These are phyloP conservation scores for Stomatorhinus walkeri DNA, from an alignment of 2,797 vertebrate genomes.

Conservation along the genomic window DNA sequence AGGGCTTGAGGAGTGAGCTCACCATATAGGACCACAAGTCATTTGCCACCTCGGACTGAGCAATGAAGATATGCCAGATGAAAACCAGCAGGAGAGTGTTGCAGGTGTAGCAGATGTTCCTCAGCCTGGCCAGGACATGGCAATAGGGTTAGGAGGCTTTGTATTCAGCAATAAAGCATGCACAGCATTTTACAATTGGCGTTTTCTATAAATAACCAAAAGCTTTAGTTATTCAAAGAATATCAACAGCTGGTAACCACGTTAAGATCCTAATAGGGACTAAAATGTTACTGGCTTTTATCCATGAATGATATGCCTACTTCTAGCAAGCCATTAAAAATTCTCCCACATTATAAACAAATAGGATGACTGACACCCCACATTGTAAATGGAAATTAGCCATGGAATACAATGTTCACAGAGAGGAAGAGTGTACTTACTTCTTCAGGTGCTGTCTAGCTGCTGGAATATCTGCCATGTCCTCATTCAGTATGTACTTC, in stretches of 20 bases:
- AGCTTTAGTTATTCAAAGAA: background rate
- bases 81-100: constrained; percentile 81
- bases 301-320: background rate
- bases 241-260: background rate
- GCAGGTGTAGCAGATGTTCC: constrained; percentile 85
- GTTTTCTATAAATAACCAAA: background rate
- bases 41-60: constrained; percentile 85
- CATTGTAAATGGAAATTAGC: background rate
- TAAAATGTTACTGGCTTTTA: background rate
- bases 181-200: background rate
- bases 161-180: background rate
- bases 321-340: background rate
- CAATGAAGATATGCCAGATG: constrained; percentile 88
- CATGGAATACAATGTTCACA: background rate
- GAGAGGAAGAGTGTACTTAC: constrained; percentile 54
- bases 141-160: background rate
- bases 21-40: constrained; percentile 95
- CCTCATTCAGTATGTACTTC: constrained; percentile 91
- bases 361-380: background rate
- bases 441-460: constrained; percentile 82
- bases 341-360: background rate
- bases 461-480: constrained; percentile 86
- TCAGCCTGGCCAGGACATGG: constrained; percentile 62
- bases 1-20: constrained; percentile 72
- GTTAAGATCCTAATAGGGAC: background rate